A percentile compares a stretch with the other conserved stretches of the same genome.
phyloP scores from a whole-genome alignment of 2,113 vertebrate genomes.

The Leuciscus idus region DNA sequence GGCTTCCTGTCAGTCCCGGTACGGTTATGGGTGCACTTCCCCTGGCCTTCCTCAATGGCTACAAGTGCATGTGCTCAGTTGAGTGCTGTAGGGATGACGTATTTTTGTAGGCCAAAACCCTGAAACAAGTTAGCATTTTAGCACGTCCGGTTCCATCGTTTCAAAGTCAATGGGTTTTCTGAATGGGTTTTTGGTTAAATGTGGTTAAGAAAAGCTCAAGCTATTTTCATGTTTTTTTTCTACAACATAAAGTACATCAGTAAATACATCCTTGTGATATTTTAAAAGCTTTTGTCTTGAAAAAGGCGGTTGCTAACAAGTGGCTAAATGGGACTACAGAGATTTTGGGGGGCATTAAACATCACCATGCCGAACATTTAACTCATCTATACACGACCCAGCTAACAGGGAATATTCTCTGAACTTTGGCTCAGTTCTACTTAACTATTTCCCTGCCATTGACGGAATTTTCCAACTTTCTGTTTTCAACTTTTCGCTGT shows the following conservation, averaged over 20 bases:
- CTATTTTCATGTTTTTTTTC: neutral
- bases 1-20: constrained; percentile 52
- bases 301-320: neutral
- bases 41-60: neutral
- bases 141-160: neutral
- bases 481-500: no score
- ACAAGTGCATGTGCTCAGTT: constrained; percentile 32
- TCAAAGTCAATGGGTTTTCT: neutral
- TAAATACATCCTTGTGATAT: neutral
- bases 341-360: neutral
- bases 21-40: neutral
- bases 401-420: no score
- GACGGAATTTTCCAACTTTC: no score
- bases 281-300: neutral
- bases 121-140: neutral
- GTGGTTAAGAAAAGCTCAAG: neutral
- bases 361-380: neutral
- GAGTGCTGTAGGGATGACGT: neutral
- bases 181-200: neutral
- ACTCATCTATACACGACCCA: neutral
- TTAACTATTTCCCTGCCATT: no score
- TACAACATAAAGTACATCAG: neutral
- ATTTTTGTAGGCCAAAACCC: neutral
- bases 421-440: no score
- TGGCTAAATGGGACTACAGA: neutral